Conservation (phyloP, 2,888 invertebrate genomes). For the Caenorhabditis wallacei region DNA sequence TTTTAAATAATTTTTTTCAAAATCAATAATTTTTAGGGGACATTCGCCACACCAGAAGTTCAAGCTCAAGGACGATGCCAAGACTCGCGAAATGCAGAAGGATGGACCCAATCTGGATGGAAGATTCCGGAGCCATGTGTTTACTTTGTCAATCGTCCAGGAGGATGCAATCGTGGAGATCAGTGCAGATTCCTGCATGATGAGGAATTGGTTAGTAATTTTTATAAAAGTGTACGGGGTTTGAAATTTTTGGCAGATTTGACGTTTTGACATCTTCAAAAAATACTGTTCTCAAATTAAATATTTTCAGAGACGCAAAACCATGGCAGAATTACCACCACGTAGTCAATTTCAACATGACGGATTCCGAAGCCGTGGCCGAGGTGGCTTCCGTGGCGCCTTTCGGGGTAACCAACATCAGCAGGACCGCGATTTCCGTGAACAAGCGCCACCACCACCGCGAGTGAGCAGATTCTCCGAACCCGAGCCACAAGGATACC, state of each 20-base stretch:
- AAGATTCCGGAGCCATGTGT: conserved; percentile 40
- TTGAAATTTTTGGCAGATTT: neutral
- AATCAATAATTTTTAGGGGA: conserved; percentile 25
- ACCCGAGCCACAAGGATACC: neutral
- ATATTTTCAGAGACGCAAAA: conserved; percentile 23
- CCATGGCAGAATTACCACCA: neutral
- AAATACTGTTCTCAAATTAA: too few relatives aligned
- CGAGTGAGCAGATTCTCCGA: neutral
- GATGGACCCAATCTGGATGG: conserved; percentile 40
- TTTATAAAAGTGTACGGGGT: too few relatives aligned
- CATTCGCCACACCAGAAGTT: conserved; percentile 23
- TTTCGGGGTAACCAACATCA: conserved; percentile 10
- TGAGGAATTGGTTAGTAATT: conserved; percentile 39
- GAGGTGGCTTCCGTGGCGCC: conserved; percentile 10
- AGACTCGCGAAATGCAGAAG: conserved; percentile 16
- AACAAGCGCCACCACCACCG: neutral
- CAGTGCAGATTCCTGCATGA: conserved; percentile 55
- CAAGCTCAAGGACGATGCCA: conserved; percentile 19
- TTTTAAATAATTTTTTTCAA: too few relatives aligned
- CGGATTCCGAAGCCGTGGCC: conserved; percentile 19
- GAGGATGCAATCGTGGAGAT: conserved; percentile 52
- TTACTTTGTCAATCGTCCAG: conserved; percentile 34
- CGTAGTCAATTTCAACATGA: conserved; percentile 5
- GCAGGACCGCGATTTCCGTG: conserved; percentile 9
- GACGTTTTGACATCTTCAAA: neutral